Percentiles rank a stretch among this genome's conserved stretches.
Evolutionary conservation across 2,888 invertebrate genomes (phyloP).

Genomic region (Agrotis ipsilon): DNA sequence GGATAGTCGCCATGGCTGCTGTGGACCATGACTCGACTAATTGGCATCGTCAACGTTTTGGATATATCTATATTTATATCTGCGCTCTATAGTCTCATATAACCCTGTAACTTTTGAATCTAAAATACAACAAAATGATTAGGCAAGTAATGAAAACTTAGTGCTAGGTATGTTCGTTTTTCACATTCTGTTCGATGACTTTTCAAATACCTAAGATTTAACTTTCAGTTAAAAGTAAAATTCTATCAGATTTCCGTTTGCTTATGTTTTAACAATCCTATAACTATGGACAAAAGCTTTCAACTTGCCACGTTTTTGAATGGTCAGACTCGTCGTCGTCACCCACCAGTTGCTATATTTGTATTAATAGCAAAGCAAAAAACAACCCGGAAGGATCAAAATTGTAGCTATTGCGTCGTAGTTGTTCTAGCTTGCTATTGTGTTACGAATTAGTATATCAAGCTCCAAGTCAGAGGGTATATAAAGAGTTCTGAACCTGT

Average conservation of each 20-base stretch:
- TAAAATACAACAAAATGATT: conserved; percentile 13
- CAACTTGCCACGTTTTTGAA: conserved; percentile 21
- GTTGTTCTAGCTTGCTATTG: conserved; percentile 22
- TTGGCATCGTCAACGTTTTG: conserved; percentile 73
- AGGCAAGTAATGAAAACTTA: neutral
- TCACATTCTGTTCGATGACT: neutral
- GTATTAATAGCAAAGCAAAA: conserved; percentile 39
- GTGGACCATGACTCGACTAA: conserved; percentile 78
- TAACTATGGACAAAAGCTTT: neutral
- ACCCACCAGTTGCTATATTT: conserved; percentile 24
- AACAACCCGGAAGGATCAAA: conserved; percentile 60
- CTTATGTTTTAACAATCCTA: neutral
- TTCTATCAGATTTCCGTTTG: neutral
- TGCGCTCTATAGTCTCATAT: conserved; percentile 31
- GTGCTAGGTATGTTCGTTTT: too few species aligned
- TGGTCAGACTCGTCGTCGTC: conserved; percentile 41
- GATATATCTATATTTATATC: conserved; percentile 61
- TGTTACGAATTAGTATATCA: conserved; percentile 12
- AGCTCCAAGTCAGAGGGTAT: neutral
- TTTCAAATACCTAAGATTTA: neutral
- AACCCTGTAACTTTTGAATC: conserved; percentile 10
- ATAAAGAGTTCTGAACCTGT: neutral
- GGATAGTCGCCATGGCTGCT: conserved; percentile 77
- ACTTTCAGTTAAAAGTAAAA: neutral
- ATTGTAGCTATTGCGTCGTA: conserved; percentile 51